These are phyloP conservation scores for Bombus impatiens DNA, from an alignment of 1,140 invertebrate species.

Conservation along the genomic window DNA sequence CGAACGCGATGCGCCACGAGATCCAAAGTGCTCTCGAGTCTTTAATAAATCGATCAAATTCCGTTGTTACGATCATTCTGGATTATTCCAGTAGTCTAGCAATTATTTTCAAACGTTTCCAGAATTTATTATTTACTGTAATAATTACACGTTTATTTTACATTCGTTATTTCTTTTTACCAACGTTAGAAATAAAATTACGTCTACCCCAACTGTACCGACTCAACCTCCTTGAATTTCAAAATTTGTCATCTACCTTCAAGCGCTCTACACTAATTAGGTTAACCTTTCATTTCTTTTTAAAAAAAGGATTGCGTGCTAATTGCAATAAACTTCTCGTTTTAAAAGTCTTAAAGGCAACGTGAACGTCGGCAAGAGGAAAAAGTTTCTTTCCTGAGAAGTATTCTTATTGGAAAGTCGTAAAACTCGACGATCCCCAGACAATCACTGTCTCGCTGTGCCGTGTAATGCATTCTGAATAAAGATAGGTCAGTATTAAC, in stretches of 20 bases:
- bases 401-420: not conserved
- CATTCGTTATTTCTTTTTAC: not conserved
- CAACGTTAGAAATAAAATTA: no score
- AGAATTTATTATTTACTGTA: no score
- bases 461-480: not conserved
- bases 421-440: not conserved
- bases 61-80: no score
- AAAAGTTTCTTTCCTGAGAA: not conserved
- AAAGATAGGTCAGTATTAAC: slow-evolving; percentile 19
- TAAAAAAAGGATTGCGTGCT: no score
- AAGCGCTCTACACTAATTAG: not conserved
- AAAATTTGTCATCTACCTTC: no score
- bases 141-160: not conserved
- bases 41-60: no score
- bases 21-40: not conserved
- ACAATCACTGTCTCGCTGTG: not conserved
- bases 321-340: not conserved
- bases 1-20: not conserved
- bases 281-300: not conserved
- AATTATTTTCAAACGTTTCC: not conserved
- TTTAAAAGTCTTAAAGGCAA: not conserved
- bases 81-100: no score
- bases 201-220: no score
- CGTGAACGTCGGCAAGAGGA: not conserved
- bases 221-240: no score